These are phyloP conservation scores for Echiichthys vipera DNA, from an alignment of 2,797 vertebrate genomes.

Conservation along the genomic window DNA sequence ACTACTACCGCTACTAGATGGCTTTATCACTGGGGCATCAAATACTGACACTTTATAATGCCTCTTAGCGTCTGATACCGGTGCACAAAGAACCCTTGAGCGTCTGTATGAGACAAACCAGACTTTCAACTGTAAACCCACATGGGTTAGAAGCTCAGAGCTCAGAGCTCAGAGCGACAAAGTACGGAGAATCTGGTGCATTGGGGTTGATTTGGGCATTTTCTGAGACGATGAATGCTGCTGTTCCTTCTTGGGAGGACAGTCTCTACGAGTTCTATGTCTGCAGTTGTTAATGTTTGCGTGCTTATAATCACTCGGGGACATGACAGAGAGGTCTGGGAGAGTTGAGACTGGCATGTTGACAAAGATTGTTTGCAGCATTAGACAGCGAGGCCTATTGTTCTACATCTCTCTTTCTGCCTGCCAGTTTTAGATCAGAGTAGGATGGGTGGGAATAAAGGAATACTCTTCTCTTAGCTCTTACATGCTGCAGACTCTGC, in stretches of 20 bases:
- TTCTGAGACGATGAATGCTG: slow-evolving; percentile 1
- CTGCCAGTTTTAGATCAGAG: slow-evolving; percentile 79
- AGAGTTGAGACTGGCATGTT: slow-evolving; percentile 68
- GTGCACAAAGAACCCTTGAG: too few relatives aligned
- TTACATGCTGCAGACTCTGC: slow-evolving; percentile 76
- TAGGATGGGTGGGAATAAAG: slow-evolving; percentile 71
- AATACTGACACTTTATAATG: too few relatives aligned
- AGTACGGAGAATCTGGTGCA: too few relatives aligned
- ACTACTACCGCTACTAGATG: background rate
- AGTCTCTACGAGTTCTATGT: slow-evolving; percentile 21
- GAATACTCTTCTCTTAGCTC: slow-evolving; percentile 70
- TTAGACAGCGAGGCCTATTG: slow-evolving; percentile 77
- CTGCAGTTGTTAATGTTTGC: slow-evolving; percentile 55
- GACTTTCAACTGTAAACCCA: background rate
- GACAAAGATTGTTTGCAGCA: slow-evolving; percentile 71
- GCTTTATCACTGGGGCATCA: slow-evolving; percentile 6
- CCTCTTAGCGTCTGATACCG: too few relatives aligned
- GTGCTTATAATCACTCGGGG: slow-evolving; percentile 66
- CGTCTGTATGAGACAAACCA: too few relatives aligned
- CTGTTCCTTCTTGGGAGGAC: slow-evolving; percentile 6
- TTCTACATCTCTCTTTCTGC: slow-evolving; percentile 76
- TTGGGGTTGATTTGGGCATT: background rate
- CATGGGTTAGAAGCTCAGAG: too few relatives aligned
- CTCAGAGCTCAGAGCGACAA: too few relatives aligned
- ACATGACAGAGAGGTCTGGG: slow-evolving; percentile 57